Percentiles rank a stretch among this genome's conserved stretches.
Conservation (phyloP, 2,888 invertebrate genomes). For the Drosophila fulvimacula region DNA sequence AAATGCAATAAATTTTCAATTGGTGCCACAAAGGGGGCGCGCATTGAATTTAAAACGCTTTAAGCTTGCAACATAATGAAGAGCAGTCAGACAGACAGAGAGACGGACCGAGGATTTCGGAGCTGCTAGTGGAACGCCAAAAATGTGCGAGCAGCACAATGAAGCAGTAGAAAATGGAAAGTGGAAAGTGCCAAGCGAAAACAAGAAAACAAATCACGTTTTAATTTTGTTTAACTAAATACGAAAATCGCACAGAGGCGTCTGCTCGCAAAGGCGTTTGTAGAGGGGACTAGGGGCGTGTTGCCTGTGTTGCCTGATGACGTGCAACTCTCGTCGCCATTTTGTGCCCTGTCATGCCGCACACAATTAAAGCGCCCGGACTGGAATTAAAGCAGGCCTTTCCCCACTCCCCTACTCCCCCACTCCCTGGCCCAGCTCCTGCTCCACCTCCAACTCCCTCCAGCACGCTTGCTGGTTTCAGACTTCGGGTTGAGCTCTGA, state of each 20-base stretch:
- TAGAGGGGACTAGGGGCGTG: conserved; percentile 12
- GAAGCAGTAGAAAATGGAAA: conserved; percentile 64
- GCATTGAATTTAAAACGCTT: conserved; percentile 71
- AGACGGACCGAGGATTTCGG: conserved; percentile 4
- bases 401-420: not conserved
- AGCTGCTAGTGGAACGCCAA: conserved; percentile 54
- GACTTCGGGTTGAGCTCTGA: conserved; percentile 55
- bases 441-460: not conserved
- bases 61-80: conserved; percentile 69
- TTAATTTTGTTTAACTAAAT: conserved; percentile 83
- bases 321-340: conserved; percentile 76
- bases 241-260: conserved; percentile 75
- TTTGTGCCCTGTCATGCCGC: conserved; percentile 80
- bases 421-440: not conserved
- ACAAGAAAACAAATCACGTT: conserved; percentile 83
- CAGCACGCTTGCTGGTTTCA: not conserved
- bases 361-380: conserved; percentile 77
- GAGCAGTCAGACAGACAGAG: conserved; percentile 37
- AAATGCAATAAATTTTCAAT: conserved; percentile 78
- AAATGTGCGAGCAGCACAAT: conserved; percentile 57
- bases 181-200: conserved; percentile 67
- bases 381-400: conserved; percentile 23
- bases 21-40: conserved; percentile 64
- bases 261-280: not conserved
- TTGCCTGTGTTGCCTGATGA: conserved; percentile 69